Base-by-base conservation (phyloP, 1,140 invertebrate species). In the Rhopalosiphum maidis region DNA sequence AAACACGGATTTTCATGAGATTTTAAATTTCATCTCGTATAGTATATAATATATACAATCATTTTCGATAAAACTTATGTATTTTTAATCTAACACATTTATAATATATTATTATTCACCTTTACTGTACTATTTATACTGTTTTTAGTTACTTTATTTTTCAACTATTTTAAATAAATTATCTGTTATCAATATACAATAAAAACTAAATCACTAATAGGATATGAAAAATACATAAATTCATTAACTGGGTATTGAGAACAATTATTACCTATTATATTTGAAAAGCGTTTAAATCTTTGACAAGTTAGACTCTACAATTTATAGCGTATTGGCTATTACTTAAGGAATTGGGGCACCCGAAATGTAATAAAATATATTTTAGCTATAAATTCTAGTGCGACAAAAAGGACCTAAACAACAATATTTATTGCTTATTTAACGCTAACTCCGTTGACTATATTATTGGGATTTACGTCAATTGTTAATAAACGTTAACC, bases 371-470 rank as follows among this genome's bases (percentile, higher is more conserved):
- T 54, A 89, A 77, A 89, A 89, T 89, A 55, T 55, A 55, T 89
- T 89, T 55, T 55, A 89, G 51, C 88, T 89, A 89, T 89, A 89
- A 55, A 89, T 89, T 89, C 35, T 30, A 89, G 18, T 89, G 35
- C 35, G 35, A 55, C 88, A 55, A 89, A 89, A 89, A 89, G 51
- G 88, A 41, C 51, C 88, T 89, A 89, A 37, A 41, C 88, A 89
- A 89, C 25, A 89, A 55, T 89, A 89, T 89, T 89, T 89, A 89
- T 89, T 55, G 46, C 46, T 88, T 88, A 88, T 88, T 51, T 88
- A 88, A 88, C n/a, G 35, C 35, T 55, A 55, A 41, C 35, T 2
- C 35, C 11, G 2, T 41, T 37, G 48, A 55, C 55, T 89, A 89
- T 41, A 89, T 35, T n/a, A 77, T 37, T 89, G 37, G 35, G 35